Percentiles rank a stretch among this genome's conserved stretches.
These are phyloP conservation scores for Lepus europaeus DNA, from an alignment of 2,113 vertebrate genomes.

Conservation along the genomic window DNA sequence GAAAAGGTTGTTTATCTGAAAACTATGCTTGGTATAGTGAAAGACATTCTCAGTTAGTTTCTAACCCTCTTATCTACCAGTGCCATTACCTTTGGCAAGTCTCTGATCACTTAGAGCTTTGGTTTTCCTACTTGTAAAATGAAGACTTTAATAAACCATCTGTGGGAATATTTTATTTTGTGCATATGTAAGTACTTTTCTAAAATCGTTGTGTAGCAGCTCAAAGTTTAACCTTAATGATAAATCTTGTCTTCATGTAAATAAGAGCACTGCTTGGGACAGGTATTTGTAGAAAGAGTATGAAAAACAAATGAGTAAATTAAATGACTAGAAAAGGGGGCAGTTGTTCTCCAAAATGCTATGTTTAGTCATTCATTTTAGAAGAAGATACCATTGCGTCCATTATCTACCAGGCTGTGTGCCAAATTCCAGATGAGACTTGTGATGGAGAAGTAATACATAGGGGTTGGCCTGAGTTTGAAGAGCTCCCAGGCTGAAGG, in stretches of 20 bases:
- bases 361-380: background rate
- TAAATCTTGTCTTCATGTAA: slow-evolving; percentile 8
- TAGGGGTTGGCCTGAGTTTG: background rate
- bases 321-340: background rate
- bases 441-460: background rate
- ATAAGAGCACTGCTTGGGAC: background rate
- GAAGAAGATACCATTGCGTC: background rate
- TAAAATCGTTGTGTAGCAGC: background rate
- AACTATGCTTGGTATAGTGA: background rate
- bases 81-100: background rate
- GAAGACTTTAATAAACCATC: background rate
- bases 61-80: background rate
- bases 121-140: slow-evolving; percentile 36
- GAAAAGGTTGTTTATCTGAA: slow-evolving; percentile 31
- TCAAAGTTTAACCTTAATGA: background rate
- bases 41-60: background rate
- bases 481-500: background rate
- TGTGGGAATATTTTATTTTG: slow-evolving; percentile 30
- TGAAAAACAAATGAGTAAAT: background rate
- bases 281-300: background rate
- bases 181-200: background rate
- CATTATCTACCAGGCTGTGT: background rate
- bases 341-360: background rate
- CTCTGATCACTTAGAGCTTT: slow-evolving; percentile 26
- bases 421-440: background rate